phyloP scores from a whole-genome alignment of 2,888 invertebrate genomes.

The Antheraea assamensis region DNA sequence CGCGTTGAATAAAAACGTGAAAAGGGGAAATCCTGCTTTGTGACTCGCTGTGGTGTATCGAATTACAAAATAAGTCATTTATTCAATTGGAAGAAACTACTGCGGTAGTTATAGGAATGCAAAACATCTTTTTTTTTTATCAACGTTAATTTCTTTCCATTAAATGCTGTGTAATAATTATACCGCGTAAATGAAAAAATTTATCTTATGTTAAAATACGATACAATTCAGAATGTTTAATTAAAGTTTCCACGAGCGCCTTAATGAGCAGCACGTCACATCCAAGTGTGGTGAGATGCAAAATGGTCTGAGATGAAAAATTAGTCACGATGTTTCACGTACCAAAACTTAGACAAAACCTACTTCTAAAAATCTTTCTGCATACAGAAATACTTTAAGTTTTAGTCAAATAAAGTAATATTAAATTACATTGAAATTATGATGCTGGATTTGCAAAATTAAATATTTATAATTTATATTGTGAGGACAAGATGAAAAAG shows the following conservation, averaged over 20 bases:
- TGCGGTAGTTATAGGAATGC: no score
- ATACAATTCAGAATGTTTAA: not conserved
- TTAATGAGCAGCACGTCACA: not conserved
- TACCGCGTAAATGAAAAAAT: not conserved
- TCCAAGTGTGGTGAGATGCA: slow-evolving; percentile 22
- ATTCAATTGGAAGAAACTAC: no score
- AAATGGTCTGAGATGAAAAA: no score
- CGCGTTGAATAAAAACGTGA: no score
- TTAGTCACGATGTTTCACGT: no score
- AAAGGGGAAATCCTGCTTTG: no score
- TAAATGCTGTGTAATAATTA: not conserved
- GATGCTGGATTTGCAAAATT: slow-evolving; percentile 25
- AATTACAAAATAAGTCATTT: no score
- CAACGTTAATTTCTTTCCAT: not conserved
- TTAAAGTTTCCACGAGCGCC: not conserved
- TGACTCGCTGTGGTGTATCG: no score
- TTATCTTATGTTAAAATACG: not conserved
- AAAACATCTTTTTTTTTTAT: no score
- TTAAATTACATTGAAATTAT: slow-evolving; percentile 29
- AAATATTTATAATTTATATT: slow-evolving; percentile 8
- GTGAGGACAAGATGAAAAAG: not conserved
- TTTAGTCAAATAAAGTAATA: slow-evolving; percentile 27
- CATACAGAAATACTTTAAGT: no score
- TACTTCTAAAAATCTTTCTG: no score
- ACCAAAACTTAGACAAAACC: no score